Evolutionary conservation across 2,113 vertebrate species (phyloP).

Genomic region (Peromyscus polionotus): DNA sequence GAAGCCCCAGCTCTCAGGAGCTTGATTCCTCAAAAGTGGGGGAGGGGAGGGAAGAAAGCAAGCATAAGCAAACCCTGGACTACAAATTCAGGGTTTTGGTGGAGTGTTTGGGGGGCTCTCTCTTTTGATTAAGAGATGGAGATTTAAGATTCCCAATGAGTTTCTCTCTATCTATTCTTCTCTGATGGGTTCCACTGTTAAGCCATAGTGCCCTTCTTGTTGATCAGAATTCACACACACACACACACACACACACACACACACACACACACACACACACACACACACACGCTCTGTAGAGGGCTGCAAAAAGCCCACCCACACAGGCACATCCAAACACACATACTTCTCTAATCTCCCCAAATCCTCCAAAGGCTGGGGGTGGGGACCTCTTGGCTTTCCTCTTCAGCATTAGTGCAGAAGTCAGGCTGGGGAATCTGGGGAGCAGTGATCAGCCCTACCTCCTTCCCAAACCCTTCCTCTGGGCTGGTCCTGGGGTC

Average conservation of each 20-base stretch:
- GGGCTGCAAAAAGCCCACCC: slow-evolving; percentile 75
- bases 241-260: slow-evolving; percentile 11
- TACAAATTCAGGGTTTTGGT: not conserved
- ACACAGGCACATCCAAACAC: slow-evolving; percentile 70
- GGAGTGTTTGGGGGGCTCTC: not conserved
- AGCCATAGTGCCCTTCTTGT: slow-evolving; percentile 22
- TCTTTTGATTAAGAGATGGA: not conserved
- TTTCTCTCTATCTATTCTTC: slow-evolving; percentile 29
- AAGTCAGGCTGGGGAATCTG: not conserved
- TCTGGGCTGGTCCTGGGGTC: slow-evolving; percentile 31
- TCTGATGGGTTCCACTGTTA: slow-evolving; percentile 19
- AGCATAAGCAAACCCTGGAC: not conserved
- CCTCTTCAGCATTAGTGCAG: not conserved
- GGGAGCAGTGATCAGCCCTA: not conserved
- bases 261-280: slow-evolving; percentile 36
- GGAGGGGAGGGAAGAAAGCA: not conserved
- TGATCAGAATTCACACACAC: slow-evolving; percentile 57
- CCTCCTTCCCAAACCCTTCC: not conserved
- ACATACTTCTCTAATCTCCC: slow-evolving; percentile 78
- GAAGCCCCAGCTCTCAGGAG: not conserved
- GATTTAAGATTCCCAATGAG: not conserved
- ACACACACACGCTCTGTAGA: not conserved
- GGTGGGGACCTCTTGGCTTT: not conserved
- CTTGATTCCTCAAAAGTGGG: not conserved
- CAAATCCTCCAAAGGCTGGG: slow-evolving; percentile 63